Conservation (phyloP, 2,797 vertebrate genomes). For the Girardinus metallicus region DNA sequence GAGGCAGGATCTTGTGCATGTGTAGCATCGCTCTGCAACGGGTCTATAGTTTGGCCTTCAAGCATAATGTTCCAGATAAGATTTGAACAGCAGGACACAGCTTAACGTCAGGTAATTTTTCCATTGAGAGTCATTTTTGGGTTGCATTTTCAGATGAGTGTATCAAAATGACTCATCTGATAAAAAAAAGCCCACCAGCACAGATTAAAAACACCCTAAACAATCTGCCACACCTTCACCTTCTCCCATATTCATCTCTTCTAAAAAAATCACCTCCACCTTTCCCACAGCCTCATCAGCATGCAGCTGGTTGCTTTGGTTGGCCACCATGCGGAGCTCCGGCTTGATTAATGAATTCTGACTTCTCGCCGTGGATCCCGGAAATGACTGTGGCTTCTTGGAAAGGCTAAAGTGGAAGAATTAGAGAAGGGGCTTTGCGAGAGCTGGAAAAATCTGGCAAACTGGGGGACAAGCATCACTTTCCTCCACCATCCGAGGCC, state of each 20-base stretch:
- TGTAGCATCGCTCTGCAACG: too few relatives aligned
- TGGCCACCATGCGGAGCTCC: constrained; percentile 52
- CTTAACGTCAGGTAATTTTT: too few relatives aligned
- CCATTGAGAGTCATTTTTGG: too few relatives aligned
- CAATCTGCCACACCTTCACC: background rate
- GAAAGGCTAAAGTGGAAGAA: constrained; percentile 13
- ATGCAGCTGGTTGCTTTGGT: constrained; percentile 59
- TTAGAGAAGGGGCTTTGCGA: constrained; percentile 11
- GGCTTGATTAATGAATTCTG: constrained; percentile 76
- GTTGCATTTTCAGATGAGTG: too few relatives aligned
- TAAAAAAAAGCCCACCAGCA: too few relatives aligned
- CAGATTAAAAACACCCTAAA: too few relatives aligned
- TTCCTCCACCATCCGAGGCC: constrained; percentile 60
- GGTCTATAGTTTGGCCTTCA: too few relatives aligned
- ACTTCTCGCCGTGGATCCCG: constrained; percentile 60
- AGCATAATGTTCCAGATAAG: too few relatives aligned
- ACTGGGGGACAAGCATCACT: constrained; percentile 26
- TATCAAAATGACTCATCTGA: too few relatives aligned
- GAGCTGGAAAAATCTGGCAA: constrained; percentile 47
- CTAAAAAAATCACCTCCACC: background rate
- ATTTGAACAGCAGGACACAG: too few relatives aligned
- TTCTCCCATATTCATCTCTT: too few relatives aligned
- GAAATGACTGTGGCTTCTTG: constrained; percentile 50
- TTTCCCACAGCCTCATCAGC: constrained; percentile 66
- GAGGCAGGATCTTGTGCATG: too few relatives aligned